A percentile compares a stretch with the other conserved stretches of the same genome.
These are phyloP conservation scores for Drosophila sp. DNA, from an alignment of 1,140 invertebrate species.

Conservation along the genomic window DNA sequence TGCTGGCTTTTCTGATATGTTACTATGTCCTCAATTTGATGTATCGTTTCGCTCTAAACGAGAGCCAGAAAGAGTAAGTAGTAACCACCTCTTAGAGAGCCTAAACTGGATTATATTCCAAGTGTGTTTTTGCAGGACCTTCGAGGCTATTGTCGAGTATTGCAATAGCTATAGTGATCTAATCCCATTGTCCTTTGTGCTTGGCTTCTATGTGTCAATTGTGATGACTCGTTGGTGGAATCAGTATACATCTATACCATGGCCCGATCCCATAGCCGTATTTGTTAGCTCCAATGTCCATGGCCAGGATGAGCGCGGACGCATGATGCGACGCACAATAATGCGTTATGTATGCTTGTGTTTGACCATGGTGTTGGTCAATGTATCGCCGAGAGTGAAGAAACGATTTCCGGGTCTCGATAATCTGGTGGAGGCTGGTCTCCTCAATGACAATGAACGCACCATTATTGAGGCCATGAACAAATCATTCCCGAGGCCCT, in stretches of 20 bases:
- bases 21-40: constrained; percentile 94
- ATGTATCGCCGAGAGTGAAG: constrained; percentile 94
- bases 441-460: constrained; percentile 94
- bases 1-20: constrained; percentile 92
- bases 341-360: constrained; percentile 93
- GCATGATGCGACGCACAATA: constrained; percentile 93
- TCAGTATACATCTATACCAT: constrained; percentile 91
- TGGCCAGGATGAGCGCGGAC: constrained; percentile 91
- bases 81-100: background rate
- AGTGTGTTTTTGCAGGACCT: constrained; percentile 84
- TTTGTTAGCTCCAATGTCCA: constrained; percentile 86
- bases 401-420: constrained; percentile 95
- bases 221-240: constrained; percentile 98
- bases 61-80: constrained; percentile 91
- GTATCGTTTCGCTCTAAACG: constrained; percentile 92
- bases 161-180: constrained; percentile 92
- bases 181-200: constrained; percentile 93
- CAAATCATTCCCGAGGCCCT: constrained; percentile 92
- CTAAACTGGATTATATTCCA: background rate
- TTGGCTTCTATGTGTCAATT: constrained; percentile 96
- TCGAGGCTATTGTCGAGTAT: constrained; percentile 90
- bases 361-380: constrained; percentile 91
- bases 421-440: constrained; percentile 93
- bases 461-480: constrained; percentile 92
- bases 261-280: constrained; percentile 93